Conservation (phyloP, 2,888 invertebrate species). For the Phrixothrix hirtus region DNA sequence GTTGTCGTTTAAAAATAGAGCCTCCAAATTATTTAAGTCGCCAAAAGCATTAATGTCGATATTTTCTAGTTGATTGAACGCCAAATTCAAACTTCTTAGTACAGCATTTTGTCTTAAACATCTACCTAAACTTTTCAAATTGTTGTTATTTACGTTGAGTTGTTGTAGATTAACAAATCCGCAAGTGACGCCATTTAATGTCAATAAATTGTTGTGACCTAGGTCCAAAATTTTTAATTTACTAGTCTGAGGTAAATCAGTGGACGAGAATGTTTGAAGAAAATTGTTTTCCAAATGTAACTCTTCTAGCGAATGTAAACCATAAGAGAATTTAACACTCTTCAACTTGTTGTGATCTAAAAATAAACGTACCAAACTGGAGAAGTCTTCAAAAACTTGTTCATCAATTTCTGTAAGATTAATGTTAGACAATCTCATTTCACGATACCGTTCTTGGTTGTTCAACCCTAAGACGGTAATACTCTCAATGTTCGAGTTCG, state of each 20-base stretch:
- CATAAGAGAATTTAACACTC: conserved; percentile 44
- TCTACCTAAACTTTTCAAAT: conserved; percentile 47
- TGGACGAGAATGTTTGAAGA: conserved; percentile 34
- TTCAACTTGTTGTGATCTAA: conserved; percentile 38
- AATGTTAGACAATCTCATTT: background rate
- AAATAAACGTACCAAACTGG: background rate
- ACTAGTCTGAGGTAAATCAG: background rate
- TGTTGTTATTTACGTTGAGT: conserved; percentile 42
- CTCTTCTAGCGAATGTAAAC: conserved; percentile 46
- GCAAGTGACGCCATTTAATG: background rate
- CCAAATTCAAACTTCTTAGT: background rate
- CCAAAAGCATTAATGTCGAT: background rate
- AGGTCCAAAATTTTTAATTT: background rate
- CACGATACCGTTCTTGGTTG: background rate
- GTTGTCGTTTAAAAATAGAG: conserved; percentile 50
- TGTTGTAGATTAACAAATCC: background rate
- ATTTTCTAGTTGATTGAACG: background rate
- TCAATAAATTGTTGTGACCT: background rate
- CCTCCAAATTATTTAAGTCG: conserved; percentile 43
- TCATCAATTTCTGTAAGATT: background rate
- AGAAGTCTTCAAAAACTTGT: background rate
- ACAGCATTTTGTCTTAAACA: background rate
- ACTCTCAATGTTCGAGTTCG: background rate
- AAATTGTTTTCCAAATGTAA: conserved; percentile 47
- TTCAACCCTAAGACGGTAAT: background rate